Evolutionary conservation across 2,113 vertebrate genomes (phyloP).

Genomic region (Strix uralensis): DNA sequence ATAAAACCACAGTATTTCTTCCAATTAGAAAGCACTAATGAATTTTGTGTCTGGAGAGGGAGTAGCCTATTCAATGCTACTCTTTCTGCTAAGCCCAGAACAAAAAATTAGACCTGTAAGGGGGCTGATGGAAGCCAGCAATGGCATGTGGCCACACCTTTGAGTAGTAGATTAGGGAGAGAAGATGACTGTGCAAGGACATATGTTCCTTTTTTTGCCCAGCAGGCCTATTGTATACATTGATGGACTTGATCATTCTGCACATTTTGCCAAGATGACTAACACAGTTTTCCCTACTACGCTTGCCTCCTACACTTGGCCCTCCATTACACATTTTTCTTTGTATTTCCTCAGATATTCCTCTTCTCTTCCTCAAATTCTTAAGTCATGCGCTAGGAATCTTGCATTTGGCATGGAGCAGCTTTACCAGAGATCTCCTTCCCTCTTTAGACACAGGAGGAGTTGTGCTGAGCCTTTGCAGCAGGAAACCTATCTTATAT

Average conservation of each 20-base stretch:
- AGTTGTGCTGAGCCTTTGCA: neutral
- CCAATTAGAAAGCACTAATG: conserved; percentile 62
- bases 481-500: neutral
- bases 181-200: neutral
- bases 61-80: neutral
- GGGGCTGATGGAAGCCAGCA: neutral
- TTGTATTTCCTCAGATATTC: neutral
- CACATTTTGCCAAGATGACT: neutral
- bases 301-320: neutral
- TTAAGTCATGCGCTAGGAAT: neutral
- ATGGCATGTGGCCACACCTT: neutral
- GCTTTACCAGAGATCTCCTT: neutral
- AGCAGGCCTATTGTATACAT: neutral
- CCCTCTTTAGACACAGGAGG: neutral
- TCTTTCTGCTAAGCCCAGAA: neutral
- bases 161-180: neutral
- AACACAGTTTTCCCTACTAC: neutral
- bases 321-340: neutral
- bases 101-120: neutral
- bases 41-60: conserved; percentile 8
- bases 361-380: neutral
- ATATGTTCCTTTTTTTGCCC: neutral
- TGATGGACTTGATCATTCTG: neutral
- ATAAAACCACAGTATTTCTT: conserved; percentile 43
- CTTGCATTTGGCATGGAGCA: neutral